These are phyloP conservation scores for Pseudoips prasinana DNA, from an alignment of 2,888 invertebrate species.

Conservation along the genomic window DNA sequence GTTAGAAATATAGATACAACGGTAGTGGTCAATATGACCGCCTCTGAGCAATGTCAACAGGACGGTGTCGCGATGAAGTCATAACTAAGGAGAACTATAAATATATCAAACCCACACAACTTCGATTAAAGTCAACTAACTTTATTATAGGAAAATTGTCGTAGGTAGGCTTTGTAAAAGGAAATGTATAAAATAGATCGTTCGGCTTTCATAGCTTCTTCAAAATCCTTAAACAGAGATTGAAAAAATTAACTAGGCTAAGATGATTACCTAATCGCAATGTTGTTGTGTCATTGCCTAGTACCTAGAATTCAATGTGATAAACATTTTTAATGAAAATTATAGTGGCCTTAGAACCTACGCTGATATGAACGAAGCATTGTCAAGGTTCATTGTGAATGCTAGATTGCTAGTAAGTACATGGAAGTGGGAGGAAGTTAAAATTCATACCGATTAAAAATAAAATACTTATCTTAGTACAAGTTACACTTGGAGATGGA, in stretches of 20 bases:
- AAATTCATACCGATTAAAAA: conserved; percentile 22
- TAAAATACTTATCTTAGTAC: conserved; percentile 11
- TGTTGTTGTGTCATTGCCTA: too few relatives aligned
- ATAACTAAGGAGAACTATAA: conserved; percentile 66
- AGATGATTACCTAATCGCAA: too few relatives aligned
- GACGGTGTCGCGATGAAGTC: conserved; percentile 65
- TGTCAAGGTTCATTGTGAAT: conserved; percentile 49
- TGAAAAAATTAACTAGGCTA: too few relatives aligned
- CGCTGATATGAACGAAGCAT: conserved; percentile 49
- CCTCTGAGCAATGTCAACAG: conserved; percentile 45
- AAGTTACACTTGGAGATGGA: conserved; percentile 14
- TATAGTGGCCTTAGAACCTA: conserved; percentile 55
- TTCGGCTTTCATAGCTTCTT: too few relatives aligned
- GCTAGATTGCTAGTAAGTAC: too few relatives aligned
- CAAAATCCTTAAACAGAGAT: too few relatives aligned
- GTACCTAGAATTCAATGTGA: too few relatives aligned
- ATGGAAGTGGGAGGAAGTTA: conserved; percentile 21
- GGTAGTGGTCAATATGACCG: conserved; percentile 28
- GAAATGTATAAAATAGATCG: conserved; percentile 5
- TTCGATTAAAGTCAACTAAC: conserved; percentile 44
- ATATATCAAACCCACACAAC: conserved; percentile 64
- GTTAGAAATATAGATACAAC: background rate
- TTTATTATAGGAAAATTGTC: conserved; percentile 42
- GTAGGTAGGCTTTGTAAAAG: conserved; percentile 16
- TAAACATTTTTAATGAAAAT: conserved; percentile 55